Base-by-base conservation (phyloP, 2,888 invertebrate species). In the Eupithecia pulchellata region DNA sequence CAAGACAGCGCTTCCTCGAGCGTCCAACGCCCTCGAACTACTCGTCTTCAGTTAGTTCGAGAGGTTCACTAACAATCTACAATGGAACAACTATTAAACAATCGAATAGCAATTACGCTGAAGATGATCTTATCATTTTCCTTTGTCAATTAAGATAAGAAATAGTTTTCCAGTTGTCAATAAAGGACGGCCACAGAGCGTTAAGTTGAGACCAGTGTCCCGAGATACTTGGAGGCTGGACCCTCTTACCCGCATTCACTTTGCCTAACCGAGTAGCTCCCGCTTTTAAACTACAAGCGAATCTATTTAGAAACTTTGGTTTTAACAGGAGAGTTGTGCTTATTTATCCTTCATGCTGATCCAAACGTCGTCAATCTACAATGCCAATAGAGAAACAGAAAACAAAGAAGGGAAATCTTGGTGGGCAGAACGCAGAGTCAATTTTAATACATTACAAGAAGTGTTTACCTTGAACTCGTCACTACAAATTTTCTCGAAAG, bases 201-300 rank as follows among this genome's bases (percentile, higher is more conserved):
- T 82, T 86, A 87, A 89, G 87, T 88, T 83, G 82, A 84, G 80
- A 84, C 85, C 87, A 85, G 82, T 86, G 85, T 85, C 83, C 83
- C 84, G 83, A 89, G 91, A 92, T 93, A 93, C 93, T 93, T 93
- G 93, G 93, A 93, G 92, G 90, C 89, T 89, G 92, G 89, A 84
- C 87, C 84, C 85, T 85, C 86, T 79, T 86, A 89, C 91, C 91
- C 91, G 91, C 91, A 91, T 92, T 89, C 88, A 84, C 89, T 91
- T 90, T 90, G 88, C 82, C 84, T 85, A 79, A 85, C 83, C 84
- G 79, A 85, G 85, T 88, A 86, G 79, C 83, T 85, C 84, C 86
- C 84, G 84, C 82, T 84, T 88, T 90, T 85, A 87, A 85, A 87
- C 89, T 91, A 92, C 88, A 89, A 89, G 89, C 89, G 14, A 85